phyloP scores from a whole-genome alignment of 2,888 invertebrate species.

The Mimas tiliae region DNA sequence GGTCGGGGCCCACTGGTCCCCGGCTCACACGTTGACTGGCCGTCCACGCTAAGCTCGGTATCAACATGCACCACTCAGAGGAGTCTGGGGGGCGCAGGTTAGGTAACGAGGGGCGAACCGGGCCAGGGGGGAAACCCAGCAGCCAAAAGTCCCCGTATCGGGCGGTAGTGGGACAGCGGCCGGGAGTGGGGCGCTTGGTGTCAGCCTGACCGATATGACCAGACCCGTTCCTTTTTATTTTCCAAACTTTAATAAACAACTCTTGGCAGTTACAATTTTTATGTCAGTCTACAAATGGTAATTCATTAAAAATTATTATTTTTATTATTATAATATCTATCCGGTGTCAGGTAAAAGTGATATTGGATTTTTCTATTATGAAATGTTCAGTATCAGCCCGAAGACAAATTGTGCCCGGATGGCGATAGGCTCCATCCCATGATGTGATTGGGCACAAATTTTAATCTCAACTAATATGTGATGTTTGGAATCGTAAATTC shows the following conservation, averaged over 20 bases:
- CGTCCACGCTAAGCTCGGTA: background rate
- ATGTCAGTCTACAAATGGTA: no score
- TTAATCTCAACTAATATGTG: no score
- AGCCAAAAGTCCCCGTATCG: background rate
- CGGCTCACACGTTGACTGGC: background rate
- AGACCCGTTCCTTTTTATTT: conserved; percentile 1
- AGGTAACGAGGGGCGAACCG: conserved; percentile 93
- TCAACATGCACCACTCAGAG: background rate
- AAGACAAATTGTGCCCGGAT: no score
- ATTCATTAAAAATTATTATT: no score
- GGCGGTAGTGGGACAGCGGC: background rate
- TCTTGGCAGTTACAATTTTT: no score
- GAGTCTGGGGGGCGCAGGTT: background rate
- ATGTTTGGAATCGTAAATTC: no score
- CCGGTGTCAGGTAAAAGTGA: no score
- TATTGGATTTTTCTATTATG: no score
- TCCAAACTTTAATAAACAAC: background rate
- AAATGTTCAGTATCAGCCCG: no score
- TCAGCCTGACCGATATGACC: background rate
- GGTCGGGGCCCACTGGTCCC: conserved; percentile 76
- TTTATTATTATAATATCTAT: no score
- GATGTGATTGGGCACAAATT: no score
- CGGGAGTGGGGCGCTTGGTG: background rate
- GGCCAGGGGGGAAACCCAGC: conserved; percentile 97
- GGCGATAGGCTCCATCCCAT: no score